Percentiles rank a stretch among this genome's conserved stretches.
phyloP scores from a whole-genome alignment of 2,797 vertebrate species.

The Chromobotia macracanthus region DNA sequence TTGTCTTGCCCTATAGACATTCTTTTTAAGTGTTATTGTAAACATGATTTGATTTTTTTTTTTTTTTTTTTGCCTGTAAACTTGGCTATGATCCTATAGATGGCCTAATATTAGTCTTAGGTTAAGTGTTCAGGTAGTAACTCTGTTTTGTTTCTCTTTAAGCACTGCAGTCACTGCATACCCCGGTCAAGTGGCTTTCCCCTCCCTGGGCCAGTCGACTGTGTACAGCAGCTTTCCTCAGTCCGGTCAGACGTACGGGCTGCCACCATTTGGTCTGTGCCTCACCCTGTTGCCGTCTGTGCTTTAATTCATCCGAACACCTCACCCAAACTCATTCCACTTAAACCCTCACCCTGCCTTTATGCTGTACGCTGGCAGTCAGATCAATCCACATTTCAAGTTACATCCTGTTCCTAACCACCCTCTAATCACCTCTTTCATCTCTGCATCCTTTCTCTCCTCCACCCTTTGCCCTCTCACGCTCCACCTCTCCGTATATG shows the following conservation, averaged over 20 bases:
- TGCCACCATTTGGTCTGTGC: constrained; percentile 95
- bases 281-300: constrained; percentile 40
- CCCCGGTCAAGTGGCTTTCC: constrained; percentile 85
- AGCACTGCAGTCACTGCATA: constrained; percentile 87
- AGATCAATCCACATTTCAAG: constrained; percentile 58
- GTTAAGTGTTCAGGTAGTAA: background rate
- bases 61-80: too few species aligned
- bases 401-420: constrained; percentile 55
- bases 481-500: constrained; percentile 58
- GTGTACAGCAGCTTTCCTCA: constrained; percentile 91
- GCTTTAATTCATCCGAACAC: constrained; percentile 19
- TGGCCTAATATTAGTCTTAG: background rate
- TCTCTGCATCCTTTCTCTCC: constrained; percentile 44
- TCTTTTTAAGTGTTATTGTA: too few species aligned
- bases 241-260: constrained; percentile 91
- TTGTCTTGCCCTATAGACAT: too few species aligned
- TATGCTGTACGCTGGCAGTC: constrained; percentile 60
- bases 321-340: constrained; percentile 51
- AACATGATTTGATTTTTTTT: too few species aligned
- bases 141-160: background rate
- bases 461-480: constrained; percentile 39
- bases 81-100: background rate
- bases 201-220: constrained; percentile 86
- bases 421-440: constrained; percentile 54
- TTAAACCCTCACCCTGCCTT: constrained; percentile 66